phyloP scores from a whole-genome alignment of 2,797 vertebrate species.

The Oreonectes daqikongensis region DNA sequence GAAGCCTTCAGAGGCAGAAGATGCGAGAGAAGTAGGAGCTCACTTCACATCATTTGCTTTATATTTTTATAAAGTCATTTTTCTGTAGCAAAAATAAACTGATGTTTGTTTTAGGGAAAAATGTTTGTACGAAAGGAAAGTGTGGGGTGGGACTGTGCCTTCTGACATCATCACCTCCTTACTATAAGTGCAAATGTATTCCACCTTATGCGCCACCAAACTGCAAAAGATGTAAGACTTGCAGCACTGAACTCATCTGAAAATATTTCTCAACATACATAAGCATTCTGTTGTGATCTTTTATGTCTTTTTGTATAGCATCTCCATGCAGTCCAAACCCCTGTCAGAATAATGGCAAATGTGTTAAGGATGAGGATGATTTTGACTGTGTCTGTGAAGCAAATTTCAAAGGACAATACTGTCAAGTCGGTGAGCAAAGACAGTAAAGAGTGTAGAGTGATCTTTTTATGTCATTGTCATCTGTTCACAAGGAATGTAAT shows the following conservation, averaged over 20 bases:
- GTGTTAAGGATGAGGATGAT: slow-evolving; percentile 62
- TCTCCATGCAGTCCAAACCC: slow-evolving; percentile 69
- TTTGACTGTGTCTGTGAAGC: slow-evolving; percentile 72
- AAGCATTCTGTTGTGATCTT: too few relatives aligned
- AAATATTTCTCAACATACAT: neutral
- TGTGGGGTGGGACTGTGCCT: slow-evolving; percentile 77
- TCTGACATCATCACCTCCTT: slow-evolving; percentile 68
- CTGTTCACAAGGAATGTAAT: neutral
- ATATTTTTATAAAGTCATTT: neutral
- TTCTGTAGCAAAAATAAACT: slow-evolving; percentile 14
- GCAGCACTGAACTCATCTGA: neutral
- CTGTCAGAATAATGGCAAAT: slow-evolving; percentile 74
- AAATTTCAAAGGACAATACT: slow-evolving; percentile 71
- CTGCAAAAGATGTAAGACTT: slow-evolving; percentile 72
- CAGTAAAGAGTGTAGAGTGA: neutral
- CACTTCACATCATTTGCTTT: neutral
- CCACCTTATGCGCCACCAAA: slow-evolving; percentile 81
- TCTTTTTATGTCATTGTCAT: neutral
- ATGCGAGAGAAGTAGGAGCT: slow-evolving; percentile 73
- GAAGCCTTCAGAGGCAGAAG: slow-evolving; percentile 66
- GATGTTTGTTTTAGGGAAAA: slow-evolving; percentile 58
- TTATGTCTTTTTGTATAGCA: slow-evolving; percentile 55
- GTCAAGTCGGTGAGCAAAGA: slow-evolving; percentile 74
- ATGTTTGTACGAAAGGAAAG: slow-evolving; percentile 56
- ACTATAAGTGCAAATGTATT: slow-evolving; percentile 77